Conservation (phyloP, 2,797 vertebrate genomes). For the Perodicticus potto region DNA sequence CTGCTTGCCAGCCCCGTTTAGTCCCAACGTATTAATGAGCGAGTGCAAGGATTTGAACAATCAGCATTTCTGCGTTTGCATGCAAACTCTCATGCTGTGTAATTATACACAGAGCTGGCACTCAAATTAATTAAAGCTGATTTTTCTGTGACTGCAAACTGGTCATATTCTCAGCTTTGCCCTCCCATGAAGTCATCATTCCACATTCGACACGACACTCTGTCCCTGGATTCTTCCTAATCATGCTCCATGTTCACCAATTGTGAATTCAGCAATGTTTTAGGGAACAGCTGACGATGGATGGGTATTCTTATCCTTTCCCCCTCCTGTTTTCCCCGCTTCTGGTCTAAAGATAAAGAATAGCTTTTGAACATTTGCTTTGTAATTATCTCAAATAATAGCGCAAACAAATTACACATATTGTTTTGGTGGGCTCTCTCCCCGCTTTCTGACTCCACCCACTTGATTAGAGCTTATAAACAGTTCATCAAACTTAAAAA, state of each 20-base stretch:
- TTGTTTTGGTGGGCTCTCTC: slow-evolving; percentile 87
- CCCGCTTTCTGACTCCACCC: slow-evolving; percentile 73
- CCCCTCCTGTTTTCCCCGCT: slow-evolving; percentile 68
- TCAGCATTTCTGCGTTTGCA: slow-evolving; percentile 91
- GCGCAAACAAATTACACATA: slow-evolving; percentile 89
- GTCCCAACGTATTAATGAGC: slow-evolving; percentile 90
- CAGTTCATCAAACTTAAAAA: slow-evolving; percentile 86
- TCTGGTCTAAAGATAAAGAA: slow-evolving; percentile 88
- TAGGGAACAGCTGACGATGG: slow-evolving; percentile 85
- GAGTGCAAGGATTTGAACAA: slow-evolving; percentile 90
- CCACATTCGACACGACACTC: slow-evolving; percentile 91
- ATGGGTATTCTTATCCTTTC: slow-evolving; percentile 85
- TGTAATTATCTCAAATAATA: slow-evolving; percentile 91
- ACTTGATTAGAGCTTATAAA: slow-evolving; percentile 90
- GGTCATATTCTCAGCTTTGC: slow-evolving; percentile 91
- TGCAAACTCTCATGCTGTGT: slow-evolving; percentile 91
- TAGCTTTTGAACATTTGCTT: slow-evolving; percentile 88
- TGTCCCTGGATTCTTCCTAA: slow-evolving; percentile 87
- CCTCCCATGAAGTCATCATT: slow-evolving; percentile 94
- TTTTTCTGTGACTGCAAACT: slow-evolving; percentile 91
- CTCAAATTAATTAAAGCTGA: slow-evolving; percentile 95
- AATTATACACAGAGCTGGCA: slow-evolving; percentile 94
- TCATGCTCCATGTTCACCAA: slow-evolving; percentile 86
- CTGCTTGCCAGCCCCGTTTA: slow-evolving; percentile 87
- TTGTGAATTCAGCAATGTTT: slow-evolving; percentile 87